phyloP scores from a whole-genome alignment of 2,113 vertebrate genomes.

The Podarcis cretensis region DNA sequence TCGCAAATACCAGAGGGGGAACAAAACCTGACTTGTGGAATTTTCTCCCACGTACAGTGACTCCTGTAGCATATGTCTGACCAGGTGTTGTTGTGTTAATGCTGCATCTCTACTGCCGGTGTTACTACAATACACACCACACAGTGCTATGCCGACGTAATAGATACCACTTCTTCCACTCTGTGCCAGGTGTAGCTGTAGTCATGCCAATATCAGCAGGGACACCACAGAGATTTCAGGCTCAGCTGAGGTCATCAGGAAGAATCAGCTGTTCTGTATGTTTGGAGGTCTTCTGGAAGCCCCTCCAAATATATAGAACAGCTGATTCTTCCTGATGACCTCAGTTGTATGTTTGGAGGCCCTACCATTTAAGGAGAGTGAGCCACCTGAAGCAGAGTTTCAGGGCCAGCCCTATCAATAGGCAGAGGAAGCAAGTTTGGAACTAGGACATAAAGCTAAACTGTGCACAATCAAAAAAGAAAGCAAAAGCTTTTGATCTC shows the following conservation, averaged over 20 bases:
- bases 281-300: background rate
- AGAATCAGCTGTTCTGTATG: accelerated
- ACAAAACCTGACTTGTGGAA: background rate
- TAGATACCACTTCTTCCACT: background rate
- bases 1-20: background rate
- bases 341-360: background rate
- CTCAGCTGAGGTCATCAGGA: background rate
- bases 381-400: background rate
- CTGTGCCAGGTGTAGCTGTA: background rate
- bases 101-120: background rate
- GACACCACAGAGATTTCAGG: background rate
- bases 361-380: background rate
- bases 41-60: background rate
- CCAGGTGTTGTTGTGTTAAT: background rate
- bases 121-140: background rate
- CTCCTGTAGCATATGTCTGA: background rate
- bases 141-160: no score
- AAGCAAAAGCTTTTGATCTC: no score
- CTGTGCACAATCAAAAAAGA: no score
- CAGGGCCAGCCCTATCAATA: no score
- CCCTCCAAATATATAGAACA: accelerated
- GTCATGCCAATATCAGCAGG: background rate
- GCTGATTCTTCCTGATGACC: background rate
- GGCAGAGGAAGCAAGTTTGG: no score
- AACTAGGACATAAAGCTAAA: no score